Percentiles rank a stretch among this genome's conserved stretches.
phyloP scores from a whole-genome alignment of 1,140 invertebrate species.

The Pseudomyrmex flavicornis region DNA sequence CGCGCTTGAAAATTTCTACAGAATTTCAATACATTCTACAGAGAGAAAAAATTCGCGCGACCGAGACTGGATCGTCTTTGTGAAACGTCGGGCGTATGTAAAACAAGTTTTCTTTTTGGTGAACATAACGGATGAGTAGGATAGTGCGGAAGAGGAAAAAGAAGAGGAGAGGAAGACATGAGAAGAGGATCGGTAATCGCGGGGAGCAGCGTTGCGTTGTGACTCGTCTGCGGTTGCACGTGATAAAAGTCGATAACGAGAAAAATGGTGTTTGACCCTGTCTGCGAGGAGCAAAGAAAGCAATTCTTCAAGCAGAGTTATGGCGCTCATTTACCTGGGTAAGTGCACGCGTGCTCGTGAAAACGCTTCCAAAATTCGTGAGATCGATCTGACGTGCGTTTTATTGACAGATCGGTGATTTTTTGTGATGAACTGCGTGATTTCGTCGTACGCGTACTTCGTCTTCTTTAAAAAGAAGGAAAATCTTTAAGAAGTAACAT shows the following conservation, averaged over 20 bases:
- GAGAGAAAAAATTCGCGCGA: neutral
- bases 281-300: constrained; percentile 77
- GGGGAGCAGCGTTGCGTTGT: neutral
- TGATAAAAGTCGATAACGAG: neutral
- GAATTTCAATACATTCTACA: neutral
- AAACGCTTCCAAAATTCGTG: constrained; percentile 22
- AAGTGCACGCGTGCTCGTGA: constrained; percentile 47
- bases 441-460: no score
- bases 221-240: constrained; percentile 3
- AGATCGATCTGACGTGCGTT: neutral
- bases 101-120: neutral
- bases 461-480: no score
- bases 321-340: constrained; percentile 83
- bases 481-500: no score
- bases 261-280: constrained; percentile 82
- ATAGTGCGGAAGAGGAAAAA: constrained; percentile 7
- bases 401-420: neutral
- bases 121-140: neutral
- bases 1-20: no score
- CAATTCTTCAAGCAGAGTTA: constrained; percentile 81
- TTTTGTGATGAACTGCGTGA: neutral
- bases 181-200: constrained; percentile 1
- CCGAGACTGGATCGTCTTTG: neutral
- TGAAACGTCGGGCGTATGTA: constrained; percentile 4
- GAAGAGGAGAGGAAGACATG: constrained; percentile 12